Conservation (phyloP, 2,888 invertebrate genomes). For the Eurois occulta region DNA sequence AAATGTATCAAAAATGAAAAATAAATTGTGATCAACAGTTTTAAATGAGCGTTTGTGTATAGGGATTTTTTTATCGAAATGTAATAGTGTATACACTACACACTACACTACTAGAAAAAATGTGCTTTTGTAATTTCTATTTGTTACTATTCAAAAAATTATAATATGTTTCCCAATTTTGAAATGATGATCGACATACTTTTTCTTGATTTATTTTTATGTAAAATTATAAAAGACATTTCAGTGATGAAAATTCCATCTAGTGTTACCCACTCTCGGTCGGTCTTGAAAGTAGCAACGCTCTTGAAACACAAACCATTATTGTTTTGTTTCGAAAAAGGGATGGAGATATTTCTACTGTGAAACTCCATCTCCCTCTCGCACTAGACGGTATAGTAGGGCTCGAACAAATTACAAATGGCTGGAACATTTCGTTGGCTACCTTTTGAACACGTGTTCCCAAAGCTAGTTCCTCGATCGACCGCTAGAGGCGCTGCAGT, state of each 20-base stretch:
- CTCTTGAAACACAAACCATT: not conserved
- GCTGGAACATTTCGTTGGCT: too few species aligned
- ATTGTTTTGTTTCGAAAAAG: not conserved
- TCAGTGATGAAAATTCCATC: not conserved
- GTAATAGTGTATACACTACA: conserved; percentile 17
- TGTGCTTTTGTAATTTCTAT: conserved; percentile 30
- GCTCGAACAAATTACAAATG: not conserved
- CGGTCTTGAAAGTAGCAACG: not conserved
- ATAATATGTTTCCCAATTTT: not conserved
- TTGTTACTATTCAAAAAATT: not conserved
- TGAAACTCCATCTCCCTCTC: not conserved
- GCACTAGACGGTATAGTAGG: not conserved
- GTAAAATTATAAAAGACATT: not conserved
- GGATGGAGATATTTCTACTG: not conserved
- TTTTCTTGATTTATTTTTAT: conserved; percentile 12
- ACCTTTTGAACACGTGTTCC: not conserved
- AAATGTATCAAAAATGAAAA: not conserved
- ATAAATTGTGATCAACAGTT: not conserved
- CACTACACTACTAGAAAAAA: conserved; percentile 7
- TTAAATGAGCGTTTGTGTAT: not conserved
- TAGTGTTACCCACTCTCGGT: not conserved
- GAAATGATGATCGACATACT: not conserved
- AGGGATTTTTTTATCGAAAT: not conserved
- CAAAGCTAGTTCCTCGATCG: conserved; percentile 10
- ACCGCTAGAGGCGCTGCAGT: conserved; percentile 19